phyloP scores from a whole-genome alignment of 2,797 vertebrate species.

The Chanos chanos region DNA sequence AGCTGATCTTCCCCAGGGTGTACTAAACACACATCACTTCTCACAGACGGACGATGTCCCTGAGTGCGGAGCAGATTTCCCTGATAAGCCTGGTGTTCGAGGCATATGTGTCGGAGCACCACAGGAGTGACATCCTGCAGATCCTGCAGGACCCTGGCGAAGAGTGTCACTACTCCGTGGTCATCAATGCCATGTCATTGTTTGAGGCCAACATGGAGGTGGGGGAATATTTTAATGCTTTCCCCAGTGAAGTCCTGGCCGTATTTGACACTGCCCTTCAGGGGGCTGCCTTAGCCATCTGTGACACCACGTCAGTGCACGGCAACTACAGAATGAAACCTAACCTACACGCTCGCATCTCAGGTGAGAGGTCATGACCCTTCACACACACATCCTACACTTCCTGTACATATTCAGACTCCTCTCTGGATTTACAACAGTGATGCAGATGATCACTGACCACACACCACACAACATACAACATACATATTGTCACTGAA shows the following conservation, averaged over 20 bases:
- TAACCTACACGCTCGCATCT: constrained; percentile 84
- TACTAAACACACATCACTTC: not conserved
- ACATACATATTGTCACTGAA: too few species aligned
- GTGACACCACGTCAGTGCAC: constrained; percentile 45
- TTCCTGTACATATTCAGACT: too few species aligned
- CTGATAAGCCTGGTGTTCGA: constrained; percentile 83
- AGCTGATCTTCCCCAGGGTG: not conserved
- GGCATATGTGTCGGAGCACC: constrained; percentile 80
- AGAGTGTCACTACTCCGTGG: constrained; percentile 78
- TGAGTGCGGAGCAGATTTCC: constrained; percentile 74
- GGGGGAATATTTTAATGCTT: constrained; percentile 87
- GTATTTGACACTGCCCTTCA: constrained; percentile 82
- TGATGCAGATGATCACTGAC: too few species aligned
- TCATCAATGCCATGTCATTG: constrained; percentile 89
- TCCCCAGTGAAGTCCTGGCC: constrained; percentile 78
- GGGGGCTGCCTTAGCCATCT: constrained; percentile 60
- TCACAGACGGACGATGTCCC: constrained; percentile 51
- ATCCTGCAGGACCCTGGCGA: constrained; percentile 67
- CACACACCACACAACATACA: too few species aligned
- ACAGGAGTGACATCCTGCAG: constrained; percentile 75
- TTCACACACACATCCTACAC: too few species aligned
- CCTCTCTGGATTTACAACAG: too few species aligned
- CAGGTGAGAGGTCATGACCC: constrained; percentile 81
- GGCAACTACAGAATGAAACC: constrained; percentile 59
- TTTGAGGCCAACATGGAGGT: constrained; percentile 97